A percentile compares a stretch with the other conserved stretches of the same genome.
Evolutionary conservation across 1,140 invertebrate genomes (phyloP).

Genomic region (Microplitis mediator): DNA sequence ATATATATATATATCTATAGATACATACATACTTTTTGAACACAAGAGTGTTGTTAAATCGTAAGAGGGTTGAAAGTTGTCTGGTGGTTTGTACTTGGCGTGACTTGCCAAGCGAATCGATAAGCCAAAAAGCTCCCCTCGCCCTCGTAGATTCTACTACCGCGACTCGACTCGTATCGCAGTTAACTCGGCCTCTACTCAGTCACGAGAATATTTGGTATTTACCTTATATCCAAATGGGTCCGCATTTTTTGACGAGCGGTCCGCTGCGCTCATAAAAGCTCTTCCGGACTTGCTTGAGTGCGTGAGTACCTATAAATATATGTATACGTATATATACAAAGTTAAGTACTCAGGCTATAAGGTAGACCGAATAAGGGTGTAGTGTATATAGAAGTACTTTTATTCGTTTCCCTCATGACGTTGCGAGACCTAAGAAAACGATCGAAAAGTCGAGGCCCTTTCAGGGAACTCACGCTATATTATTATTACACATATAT

Average conservation of each 20-base stretch:
- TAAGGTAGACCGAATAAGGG: too few species aligned
- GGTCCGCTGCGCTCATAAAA: neutral
- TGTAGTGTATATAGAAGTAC: neutral
- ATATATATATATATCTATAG: neutral
- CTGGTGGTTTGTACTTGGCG: neutral
- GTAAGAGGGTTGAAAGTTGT: conserved; percentile 12
- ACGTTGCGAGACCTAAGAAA: neutral
- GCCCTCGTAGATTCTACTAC: neutral
- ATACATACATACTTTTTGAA: neutral
- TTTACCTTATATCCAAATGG: neutral
- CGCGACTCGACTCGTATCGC: conserved; percentile 4
- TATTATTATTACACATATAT: neutral
- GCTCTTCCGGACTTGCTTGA: neutral
- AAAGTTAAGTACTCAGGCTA: too few species aligned
- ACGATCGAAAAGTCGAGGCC: conserved; percentile 25
- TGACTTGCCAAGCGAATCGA: conserved; percentile 23
- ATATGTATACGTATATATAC: neutral
- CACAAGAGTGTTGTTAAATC: neutral
- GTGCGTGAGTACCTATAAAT: neutral
- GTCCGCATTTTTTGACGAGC: conserved; percentile 1
- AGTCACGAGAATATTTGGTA: conserved; percentile 4
- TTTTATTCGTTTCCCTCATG: neutral
- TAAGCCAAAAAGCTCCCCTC: conserved; percentile 16
- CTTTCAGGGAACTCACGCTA: conserved; percentile 19
- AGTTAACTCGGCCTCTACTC: conserved; percentile 14